A percentile compares a stretch with the other conserved stretches of the same genome.
phyloP scores from a whole-genome alignment of 2,113 vertebrate genomes.

The Pycnonotus jocosus region DNA sequence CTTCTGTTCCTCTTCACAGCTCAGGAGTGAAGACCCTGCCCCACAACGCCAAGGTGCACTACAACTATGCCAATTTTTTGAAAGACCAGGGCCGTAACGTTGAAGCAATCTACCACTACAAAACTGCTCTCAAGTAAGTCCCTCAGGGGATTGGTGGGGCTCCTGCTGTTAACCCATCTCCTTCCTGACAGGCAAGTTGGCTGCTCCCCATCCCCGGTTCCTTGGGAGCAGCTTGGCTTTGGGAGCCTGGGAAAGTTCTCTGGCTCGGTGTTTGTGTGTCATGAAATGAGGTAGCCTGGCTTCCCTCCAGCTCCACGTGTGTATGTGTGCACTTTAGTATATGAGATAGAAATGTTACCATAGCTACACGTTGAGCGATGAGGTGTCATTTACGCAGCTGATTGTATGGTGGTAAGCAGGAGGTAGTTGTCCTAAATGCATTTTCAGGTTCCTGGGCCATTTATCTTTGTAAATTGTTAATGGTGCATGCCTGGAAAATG shows the following conservation, averaged over 20 bases:
- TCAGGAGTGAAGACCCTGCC: slow-evolving; percentile 95
- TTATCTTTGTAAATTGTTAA: slow-evolving; percentile 43
- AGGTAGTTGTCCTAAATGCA: slow-evolving; percentile 43
- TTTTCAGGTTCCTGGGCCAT: slow-evolving; percentile 16
- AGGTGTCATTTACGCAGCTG: background rate
- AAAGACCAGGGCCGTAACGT: slow-evolving; percentile 85
- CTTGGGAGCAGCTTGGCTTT: background rate
- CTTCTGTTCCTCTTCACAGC: slow-evolving; percentile 64
- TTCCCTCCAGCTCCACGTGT: background rate
- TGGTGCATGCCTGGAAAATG: slow-evolving; percentile 16
- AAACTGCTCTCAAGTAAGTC: slow-evolving; percentile 82
- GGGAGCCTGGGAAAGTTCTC: background rate
- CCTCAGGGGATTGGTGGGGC: background rate
- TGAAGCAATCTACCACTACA: slow-evolving; percentile 92
- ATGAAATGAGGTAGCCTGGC: background rate
- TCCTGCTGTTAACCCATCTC: background rate
- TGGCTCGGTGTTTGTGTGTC: background rate
- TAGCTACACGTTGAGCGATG: background rate
- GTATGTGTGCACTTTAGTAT: background rate
- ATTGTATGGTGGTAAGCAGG: background rate
- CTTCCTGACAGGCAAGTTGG: background rate
- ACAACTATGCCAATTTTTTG: slow-evolving; percentile 98
- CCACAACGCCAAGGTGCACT: slow-evolving; percentile 98
- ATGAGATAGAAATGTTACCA: slow-evolving; percentile 20
- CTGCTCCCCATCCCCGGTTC: background rate